Percentiles rank a stretch among this genome's conserved stretches.
phyloP scores from a whole-genome alignment of 2,888 invertebrate species.

The Penaeus monodon region DNA sequence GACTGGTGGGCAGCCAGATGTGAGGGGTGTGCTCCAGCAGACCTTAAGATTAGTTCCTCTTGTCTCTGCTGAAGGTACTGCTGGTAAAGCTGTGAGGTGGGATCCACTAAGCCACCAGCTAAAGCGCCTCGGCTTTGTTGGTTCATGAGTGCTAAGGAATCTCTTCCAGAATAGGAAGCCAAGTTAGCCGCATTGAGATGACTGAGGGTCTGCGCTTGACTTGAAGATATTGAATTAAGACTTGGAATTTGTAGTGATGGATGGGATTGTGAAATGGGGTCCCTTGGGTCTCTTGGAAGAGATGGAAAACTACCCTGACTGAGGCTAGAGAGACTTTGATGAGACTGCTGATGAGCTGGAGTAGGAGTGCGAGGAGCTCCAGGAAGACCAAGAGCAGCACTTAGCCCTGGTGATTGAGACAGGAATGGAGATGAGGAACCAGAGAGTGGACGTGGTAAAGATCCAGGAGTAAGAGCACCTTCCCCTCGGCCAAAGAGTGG shows the following conservation, averaged over 20 bases:
- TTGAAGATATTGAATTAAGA: slow-evolving; percentile 60
- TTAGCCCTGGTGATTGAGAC: slow-evolving; percentile 62
- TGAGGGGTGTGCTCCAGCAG: slow-evolving; percentile 73
- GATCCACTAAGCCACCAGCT: slow-evolving; percentile 66
- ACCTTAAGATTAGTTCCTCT: slow-evolving; percentile 72
- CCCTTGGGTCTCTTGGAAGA: slow-evolving; percentile 53
- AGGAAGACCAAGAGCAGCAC: slow-evolving; percentile 58
- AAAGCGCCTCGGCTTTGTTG: slow-evolving; percentile 59
- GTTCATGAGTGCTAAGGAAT: slow-evolving; percentile 63
- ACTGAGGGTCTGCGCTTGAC: slow-evolving; percentile 60
- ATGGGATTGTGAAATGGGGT: slow-evolving; percentile 65
- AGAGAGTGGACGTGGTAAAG: slow-evolving; percentile 60
- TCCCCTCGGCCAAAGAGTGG: slow-evolving; percentile 64
- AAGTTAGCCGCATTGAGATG: slow-evolving; percentile 63
- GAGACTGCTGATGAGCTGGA: slow-evolving; percentile 63
- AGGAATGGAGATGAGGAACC: slow-evolving; percentile 64
- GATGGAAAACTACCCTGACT: slow-evolving; percentile 62
- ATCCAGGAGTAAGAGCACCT: slow-evolving; percentile 61
- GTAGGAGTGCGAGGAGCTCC: slow-evolving; percentile 64
- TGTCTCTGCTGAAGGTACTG: slow-evolving; percentile 76
- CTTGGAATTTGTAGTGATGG: slow-evolving; percentile 65
- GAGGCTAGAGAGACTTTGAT: slow-evolving; percentile 55
- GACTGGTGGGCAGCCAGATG: slow-evolving; percentile 71
- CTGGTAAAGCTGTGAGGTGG: slow-evolving; percentile 76
- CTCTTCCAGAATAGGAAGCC: slow-evolving; percentile 58